Evolutionary conservation across 2,113 vertebrate genomes (phyloP), one percentile per base, ranked within the genome.

Genomic region (Gila orcuttii): DNA sequence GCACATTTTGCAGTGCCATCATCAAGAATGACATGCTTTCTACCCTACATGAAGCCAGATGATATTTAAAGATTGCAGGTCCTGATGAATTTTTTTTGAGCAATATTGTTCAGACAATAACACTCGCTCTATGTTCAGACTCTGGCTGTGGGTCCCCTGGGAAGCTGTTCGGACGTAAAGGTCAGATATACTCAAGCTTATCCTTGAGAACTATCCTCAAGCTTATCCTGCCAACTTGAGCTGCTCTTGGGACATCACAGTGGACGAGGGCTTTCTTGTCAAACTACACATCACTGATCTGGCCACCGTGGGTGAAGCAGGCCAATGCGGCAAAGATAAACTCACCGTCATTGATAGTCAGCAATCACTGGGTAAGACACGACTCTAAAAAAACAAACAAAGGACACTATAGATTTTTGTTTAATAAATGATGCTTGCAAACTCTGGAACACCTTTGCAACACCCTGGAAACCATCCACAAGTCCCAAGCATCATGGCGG

Each of bases 241-340:
- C 1, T 93, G 86, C 79, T 89, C 74, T n/a, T 96, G 95, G 94
- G 91, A 82, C 85, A 95, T 95, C 82, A 88, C 86, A 0, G 93
- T 94, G 57, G 83, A 92, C n/a, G 88, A 82, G 73, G 93, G 93
- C 31, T 87, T 93, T 33, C 88, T 95, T 84, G 91, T 93, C 19
- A 93, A 93, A 85, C 82, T 94, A 84, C 87, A 91, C 28, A 89
- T 96, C 80, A 93, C 92, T 2, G 92, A 95, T 2, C 55, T 96
- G 86, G 92, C 90, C 74, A 89, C 95, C 50, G 88, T 90, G 33
- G 93, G 93, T 81, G 90, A 95, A 82, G 80, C 88, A 7, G 95
- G 93, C 73, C 86, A 90, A 21, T 95, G 94, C 74, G 86, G 84
- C 28, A 89, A 87, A 47, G 95, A 96, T 90, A 90, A 90, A 28